Evolutionary conservation across 2,113 vertebrate genomes (phyloP).

Genomic region (Cardinalis cardinalis): DNA sequence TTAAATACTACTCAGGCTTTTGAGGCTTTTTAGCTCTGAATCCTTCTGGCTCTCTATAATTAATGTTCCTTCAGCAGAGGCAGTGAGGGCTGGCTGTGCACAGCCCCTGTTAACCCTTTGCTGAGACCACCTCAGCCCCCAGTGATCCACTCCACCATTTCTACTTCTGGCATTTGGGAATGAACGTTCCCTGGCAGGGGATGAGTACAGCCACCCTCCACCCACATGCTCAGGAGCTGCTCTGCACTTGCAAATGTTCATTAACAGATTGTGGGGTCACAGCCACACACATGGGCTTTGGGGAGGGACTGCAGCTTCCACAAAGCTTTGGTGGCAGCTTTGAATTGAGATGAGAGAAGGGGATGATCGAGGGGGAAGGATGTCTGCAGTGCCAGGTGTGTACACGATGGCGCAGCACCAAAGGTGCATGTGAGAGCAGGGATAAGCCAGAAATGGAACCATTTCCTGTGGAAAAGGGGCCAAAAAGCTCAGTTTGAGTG

Average conservation of each 20-base stretch:
- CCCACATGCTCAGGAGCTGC: not conserved
- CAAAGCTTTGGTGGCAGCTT: not conserved
- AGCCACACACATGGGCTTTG: not conserved
- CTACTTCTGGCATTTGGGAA: not conserved
- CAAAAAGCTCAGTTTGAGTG: rapidly evolving
- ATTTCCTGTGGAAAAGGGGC: not conserved
- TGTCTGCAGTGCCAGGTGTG: not conserved
- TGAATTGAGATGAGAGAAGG: not conserved
- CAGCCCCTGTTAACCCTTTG: constrained; percentile 47
- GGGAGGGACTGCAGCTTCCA: not conserved
- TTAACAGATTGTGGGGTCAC: not conserved
- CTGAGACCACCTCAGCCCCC: not conserved
- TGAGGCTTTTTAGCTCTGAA: constrained; percentile 15
- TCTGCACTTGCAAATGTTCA: not conserved
- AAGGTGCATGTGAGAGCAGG: not conserved
- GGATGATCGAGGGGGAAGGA: not conserved
- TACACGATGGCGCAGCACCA: rapidly evolving
- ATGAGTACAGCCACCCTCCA: not conserved
- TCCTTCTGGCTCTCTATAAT: constrained; percentile 53
- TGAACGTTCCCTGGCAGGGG: not conserved
- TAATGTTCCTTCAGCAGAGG: constrained; percentile 45
- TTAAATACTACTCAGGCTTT: constrained; percentile 49
- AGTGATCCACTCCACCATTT: not conserved
- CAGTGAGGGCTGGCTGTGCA: not conserved
- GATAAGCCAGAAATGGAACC: not conserved